Conservation (phyloP, 2,113 vertebrate genomes). For the Capreolus pygargus region DNA sequence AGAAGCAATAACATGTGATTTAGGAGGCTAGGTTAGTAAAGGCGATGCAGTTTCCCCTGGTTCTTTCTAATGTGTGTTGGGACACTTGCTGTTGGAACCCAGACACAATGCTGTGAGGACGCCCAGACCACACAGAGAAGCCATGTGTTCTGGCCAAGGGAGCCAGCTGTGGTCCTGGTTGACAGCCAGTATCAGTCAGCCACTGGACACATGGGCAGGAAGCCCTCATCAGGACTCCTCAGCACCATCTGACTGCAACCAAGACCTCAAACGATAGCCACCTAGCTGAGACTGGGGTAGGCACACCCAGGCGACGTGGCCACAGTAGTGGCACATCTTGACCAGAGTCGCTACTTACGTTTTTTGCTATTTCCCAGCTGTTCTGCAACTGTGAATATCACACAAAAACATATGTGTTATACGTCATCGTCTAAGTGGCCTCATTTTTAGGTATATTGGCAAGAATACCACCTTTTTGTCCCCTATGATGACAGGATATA, state of each 20-base stretch:
- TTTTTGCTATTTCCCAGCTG: background rate
- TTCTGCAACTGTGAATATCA: background rate
- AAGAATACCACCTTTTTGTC: background rate
- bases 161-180: background rate
- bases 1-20: background rate
- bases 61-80: background rate
- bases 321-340: background rate
- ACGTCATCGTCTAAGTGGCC: background rate
- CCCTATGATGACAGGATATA: background rate
- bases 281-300: background rate
- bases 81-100: background rate
- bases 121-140: background rate
- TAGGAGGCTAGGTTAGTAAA: background rate
- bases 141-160: background rate
- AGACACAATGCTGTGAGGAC: background rate
- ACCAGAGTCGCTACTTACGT: background rate
- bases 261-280: background rate
- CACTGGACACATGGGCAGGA: background rate
- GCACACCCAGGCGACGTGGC: background rate
- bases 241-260: no score
- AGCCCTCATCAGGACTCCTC: background rate
- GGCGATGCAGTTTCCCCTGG: background rate
- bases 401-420: background rate
- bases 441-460: background rate
- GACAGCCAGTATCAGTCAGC: background rate